Evolutionary conservation across 2,797 vertebrate genomes (phyloP), one percentile per base, ranked within the genome.

Genomic region (Amblyraja radiata): DNA sequence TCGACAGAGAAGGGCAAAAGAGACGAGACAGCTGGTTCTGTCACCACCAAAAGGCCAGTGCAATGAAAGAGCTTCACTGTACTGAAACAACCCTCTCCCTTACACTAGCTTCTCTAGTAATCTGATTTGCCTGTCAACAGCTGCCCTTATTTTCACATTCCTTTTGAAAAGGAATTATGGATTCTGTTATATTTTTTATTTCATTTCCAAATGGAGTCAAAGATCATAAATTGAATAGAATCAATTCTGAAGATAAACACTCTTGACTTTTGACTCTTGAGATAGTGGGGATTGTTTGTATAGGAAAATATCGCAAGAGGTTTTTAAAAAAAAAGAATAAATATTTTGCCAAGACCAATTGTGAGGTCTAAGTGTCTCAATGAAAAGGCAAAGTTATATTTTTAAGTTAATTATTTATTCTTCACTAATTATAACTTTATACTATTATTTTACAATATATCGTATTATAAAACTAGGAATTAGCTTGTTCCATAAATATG

Each of bases 11-110:
- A 98, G 97, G 97, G 96, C 97, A 97, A 97, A 97, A 96, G 96
- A 95, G 96, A 97, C 95, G 95, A 96, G 97, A 98, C 98, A 99
- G 98, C 97, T 98, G 98, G 96, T 95, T 97, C 97, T 98, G 98
- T 98, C 97, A 97, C 96, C 97, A 96, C 96, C 94, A 94, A 73
- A 93, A 93, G 95, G 94, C 94, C 63, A 95, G 95, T 95, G 95
- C 96, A 95, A 95, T 93, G 96, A 96, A 95, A 96, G 95, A 95
- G 93, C 93, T 93, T 92, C 94, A 83, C 95, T 96, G 95, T 93
- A 93, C 94, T 96, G 96, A 96, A 95, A 95, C 94, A 94, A 93
- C 94, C 94, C 94, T 84, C 93, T 94, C 95, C 95, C 92, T 58
- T 94, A 95, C 95, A 95, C 95, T 96, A 95, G 94, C 93, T 95